Conservation (phyloP, 2,797 vertebrate genomes). For the Australoheros facetus region DNA sequence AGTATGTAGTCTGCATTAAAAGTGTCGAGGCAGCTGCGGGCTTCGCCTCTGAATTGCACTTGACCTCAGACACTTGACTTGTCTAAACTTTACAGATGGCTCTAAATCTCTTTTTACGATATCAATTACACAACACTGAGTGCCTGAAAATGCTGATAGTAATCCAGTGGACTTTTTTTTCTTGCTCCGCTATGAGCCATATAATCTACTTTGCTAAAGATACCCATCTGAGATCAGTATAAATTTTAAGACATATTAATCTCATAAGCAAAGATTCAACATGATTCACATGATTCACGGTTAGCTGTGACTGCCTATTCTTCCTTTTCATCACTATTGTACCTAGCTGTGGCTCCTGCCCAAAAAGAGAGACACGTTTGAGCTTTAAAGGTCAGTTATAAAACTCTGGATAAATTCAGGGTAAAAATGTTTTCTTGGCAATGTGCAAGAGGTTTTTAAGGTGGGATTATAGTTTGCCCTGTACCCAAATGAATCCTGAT, state of each 20-base stretch:
- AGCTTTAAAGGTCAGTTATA: background rate
- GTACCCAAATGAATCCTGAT: background rate
- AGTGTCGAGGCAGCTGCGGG: background rate
- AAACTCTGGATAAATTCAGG: background rate
- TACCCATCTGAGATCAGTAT: background rate
- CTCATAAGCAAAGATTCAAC: background rate
- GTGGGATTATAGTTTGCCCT: background rate
- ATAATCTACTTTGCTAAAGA: background rate
- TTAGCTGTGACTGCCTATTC: background rate
- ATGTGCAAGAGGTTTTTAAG: background rate
- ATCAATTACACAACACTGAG: background rate
- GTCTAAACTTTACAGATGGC: slow-evolving; percentile 18
- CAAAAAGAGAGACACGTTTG: background rate
- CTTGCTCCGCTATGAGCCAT: background rate
- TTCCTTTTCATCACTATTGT: no score
- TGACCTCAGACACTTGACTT: slow-evolving; percentile 30
- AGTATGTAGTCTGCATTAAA: background rate
- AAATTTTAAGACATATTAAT: background rate
- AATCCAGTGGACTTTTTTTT: background rate
- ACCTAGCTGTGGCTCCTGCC: background rate
- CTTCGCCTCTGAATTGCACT: slow-evolving; percentile 1
- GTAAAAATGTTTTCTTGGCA: background rate
- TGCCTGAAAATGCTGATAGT: background rate
- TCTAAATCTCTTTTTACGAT: background rate
- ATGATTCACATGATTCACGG: background rate